phyloP scores from a whole-genome alignment of 2,113 vertebrate species.

The Rhagologus leucostigma region DNA sequence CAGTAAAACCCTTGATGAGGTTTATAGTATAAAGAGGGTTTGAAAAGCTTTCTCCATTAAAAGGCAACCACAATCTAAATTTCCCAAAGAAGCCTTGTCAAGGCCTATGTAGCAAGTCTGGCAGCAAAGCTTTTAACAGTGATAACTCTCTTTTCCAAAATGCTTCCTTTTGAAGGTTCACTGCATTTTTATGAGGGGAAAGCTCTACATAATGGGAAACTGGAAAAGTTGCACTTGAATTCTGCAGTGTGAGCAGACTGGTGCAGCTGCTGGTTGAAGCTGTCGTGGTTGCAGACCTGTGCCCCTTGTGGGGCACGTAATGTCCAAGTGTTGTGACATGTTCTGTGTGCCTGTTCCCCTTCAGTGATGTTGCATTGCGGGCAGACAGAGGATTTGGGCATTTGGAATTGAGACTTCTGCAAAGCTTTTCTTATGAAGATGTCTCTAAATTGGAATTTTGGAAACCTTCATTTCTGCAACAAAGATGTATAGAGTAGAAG shows the following conservation, averaged over 20 bases:
- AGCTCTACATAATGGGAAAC: neutral
- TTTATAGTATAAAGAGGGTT: neutral
- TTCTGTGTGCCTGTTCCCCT: neutral
- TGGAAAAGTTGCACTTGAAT: neutral
- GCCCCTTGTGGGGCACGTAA: neutral
- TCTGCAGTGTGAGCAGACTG: neutral
- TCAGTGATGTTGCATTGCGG: neutral
- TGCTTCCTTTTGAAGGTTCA: neutral
- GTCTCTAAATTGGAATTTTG: neutral
- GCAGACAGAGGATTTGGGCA: neutral
- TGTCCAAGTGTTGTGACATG: neutral
- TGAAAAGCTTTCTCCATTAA: neutral
- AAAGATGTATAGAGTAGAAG: neutral
- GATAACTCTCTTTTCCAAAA: neutral
- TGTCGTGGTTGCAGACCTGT: neutral
- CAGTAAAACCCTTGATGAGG: neutral
- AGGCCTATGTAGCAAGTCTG: neutral
- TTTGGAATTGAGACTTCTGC: neutral
- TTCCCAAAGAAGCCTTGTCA: neutral
- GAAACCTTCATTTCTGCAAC: neutral
- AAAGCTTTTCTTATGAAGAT: neutral
- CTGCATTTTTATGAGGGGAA: neutral
- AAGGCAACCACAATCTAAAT: neutral
- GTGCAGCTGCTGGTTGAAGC: neutral
- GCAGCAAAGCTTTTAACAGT: neutral